A percentile compares a stretch with the other conserved stretches of the same genome.
Evolutionary conservation across 2,888 invertebrate genomes (phyloP).

Genomic region (Argyresthia goedartella): DNA sequence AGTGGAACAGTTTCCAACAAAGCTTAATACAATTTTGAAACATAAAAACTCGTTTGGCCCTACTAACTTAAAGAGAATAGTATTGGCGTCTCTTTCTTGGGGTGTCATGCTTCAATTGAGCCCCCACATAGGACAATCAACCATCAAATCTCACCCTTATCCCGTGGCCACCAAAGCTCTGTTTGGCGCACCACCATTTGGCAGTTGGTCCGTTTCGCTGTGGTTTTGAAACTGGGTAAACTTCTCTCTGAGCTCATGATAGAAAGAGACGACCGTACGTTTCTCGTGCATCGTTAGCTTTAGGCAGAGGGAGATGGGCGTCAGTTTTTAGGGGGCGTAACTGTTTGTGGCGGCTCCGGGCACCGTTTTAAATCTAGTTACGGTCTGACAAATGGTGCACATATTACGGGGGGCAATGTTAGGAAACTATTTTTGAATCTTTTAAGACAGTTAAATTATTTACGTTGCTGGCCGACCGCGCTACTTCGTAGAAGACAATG

Average conservation of each 20-base stretch:
- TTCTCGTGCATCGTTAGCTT: not conserved
- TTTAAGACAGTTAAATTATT: conserved; percentile 72
- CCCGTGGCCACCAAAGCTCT: conserved; percentile 14
- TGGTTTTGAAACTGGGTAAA: conserved; percentile 41
- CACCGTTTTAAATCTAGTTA: conserved; percentile 68
- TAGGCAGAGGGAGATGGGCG: conserved; percentile 19
- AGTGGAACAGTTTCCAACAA: conserved; percentile 70
- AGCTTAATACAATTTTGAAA: conserved; percentile 71
- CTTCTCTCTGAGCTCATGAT: conserved; percentile 35
- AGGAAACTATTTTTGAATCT: conserved; percentile 72
- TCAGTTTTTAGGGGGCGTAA: conserved; percentile 45
- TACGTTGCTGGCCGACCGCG: conserved; percentile 58
- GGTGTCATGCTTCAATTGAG: conserved; percentile 54
- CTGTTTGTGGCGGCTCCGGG: conserved; percentile 42
- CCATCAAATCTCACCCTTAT: conserved; percentile 20
- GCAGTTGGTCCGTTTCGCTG: conserved; percentile 40
- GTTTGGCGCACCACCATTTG: conserved; percentile 14
- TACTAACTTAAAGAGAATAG: conserved; percentile 63
- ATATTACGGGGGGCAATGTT: conserved; percentile 70
- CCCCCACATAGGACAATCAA: conserved; percentile 33
- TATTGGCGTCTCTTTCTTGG: conserved; percentile 50
- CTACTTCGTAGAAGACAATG: conserved; percentile 61
- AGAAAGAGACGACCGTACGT: conserved; percentile 32
- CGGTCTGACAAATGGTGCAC: conserved; percentile 70
- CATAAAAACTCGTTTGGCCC: conserved; percentile 70